Percentiles rank a stretch among this genome's conserved stretches.
These are phyloP conservation scores for Scortum barcoo DNA, from an alignment of 2,113 vertebrate genomes.

Conservation along the genomic window DNA sequence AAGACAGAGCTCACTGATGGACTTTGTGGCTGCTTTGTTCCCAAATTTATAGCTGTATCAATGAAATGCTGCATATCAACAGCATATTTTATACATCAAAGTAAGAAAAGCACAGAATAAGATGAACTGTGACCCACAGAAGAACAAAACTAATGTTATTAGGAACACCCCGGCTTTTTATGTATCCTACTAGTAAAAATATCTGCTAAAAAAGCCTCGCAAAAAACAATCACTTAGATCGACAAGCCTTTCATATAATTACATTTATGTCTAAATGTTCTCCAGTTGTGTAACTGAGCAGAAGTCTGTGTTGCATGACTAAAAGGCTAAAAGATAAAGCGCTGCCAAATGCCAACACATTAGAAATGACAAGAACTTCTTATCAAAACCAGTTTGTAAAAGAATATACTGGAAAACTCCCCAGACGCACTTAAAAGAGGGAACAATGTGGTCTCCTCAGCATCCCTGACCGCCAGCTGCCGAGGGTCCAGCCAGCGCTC, in stretches of 20 bases:
- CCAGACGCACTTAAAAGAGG: neutral
- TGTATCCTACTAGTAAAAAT: neutral
- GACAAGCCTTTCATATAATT: neutral
- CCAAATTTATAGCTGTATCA: too few species aligned
- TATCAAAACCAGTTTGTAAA: neutral
- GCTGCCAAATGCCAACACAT: neutral
- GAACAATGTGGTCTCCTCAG: neutral
- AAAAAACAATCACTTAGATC: neutral
- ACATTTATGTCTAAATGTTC: too few species aligned
- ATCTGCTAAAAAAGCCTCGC: neutral
- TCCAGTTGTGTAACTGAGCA: too few species aligned
- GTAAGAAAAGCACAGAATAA: too few species aligned
- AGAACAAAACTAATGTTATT: too few species aligned
- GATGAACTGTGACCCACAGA: too few species aligned
- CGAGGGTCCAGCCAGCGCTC: neutral
- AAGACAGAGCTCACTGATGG: neutral
- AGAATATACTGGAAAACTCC: too few species aligned
- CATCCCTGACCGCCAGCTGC: neutral
- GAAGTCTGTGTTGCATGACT: neutral
- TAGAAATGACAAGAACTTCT: neutral
- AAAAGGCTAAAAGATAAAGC: neutral
- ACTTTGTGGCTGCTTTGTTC: neutral
- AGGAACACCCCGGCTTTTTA: neutral
- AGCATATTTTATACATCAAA: too few species aligned
- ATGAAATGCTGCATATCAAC: too few species aligned